Evolutionary conservation across 2,797 vertebrate genomes (phyloP).

Genomic region (Sebastes iracundus): DNA sequence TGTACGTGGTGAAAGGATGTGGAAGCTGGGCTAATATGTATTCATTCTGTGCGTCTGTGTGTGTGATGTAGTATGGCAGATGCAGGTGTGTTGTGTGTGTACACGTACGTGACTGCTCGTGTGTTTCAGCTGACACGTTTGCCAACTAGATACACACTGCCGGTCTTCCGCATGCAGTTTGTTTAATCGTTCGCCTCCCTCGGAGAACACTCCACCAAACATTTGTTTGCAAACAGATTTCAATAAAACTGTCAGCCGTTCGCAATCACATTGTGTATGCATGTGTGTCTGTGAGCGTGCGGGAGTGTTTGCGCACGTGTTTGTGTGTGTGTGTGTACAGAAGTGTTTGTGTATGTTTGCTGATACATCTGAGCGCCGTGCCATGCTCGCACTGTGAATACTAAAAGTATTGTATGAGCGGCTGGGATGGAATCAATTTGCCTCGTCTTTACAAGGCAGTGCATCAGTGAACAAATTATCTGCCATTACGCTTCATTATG

Average conservation of each 20-base stretch:
- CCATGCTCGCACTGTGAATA: slow-evolving; percentile 35
- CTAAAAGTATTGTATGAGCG: slow-evolving; percentile 36
- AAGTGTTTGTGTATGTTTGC: slow-evolving; percentile 33
- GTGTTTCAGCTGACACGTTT: slow-evolving; percentile 24
- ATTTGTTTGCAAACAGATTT: slow-evolving; percentile 63
- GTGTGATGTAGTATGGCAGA: neutral
- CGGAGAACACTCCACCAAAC: slow-evolving; percentile 55
- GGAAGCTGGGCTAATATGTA: neutral
- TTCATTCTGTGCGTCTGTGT: neutral
- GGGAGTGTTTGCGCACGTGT: slow-evolving; percentile 5
- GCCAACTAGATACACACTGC: slow-evolving; percentile 34
- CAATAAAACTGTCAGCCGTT: slow-evolving; percentile 54
- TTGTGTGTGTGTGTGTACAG: slow-evolving; percentile 27
- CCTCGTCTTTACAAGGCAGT: slow-evolving; percentile 66
- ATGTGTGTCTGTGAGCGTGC: slow-evolving; percentile 7
- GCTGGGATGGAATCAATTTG: slow-evolving; percentile 62
- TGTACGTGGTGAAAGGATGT: neutral
- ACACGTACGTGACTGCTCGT: neutral
- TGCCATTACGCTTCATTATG: slow-evolving; percentile 74
- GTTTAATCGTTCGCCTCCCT: slow-evolving; percentile 61
- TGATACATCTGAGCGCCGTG: neutral
- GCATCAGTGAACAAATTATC: slow-evolving; percentile 76
- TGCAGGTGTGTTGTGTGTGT: slow-evolving; percentile 16
- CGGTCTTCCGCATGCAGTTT: slow-evolving; percentile 36
- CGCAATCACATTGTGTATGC: slow-evolving; percentile 35